A percentile compares a stretch with the other conserved stretches of the same genome.
These are phyloP conservation scores for Leptinotarsa undecemlineata DNA, from an alignment of 1,140 invertebrate species.

Conservation along the genomic window DNA sequence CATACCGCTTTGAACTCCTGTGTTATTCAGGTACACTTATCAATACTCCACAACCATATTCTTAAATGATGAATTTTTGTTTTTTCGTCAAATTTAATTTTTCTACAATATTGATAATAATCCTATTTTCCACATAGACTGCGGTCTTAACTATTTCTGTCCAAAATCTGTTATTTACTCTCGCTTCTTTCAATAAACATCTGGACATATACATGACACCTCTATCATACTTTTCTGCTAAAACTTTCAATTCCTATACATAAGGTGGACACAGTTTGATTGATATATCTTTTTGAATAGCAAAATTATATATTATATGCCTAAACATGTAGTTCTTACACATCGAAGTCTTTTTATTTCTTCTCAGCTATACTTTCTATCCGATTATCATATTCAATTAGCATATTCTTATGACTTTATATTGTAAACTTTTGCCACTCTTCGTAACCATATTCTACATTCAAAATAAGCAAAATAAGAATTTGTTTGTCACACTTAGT, in stretches of 20 bases:
- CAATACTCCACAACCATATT: conserved; percentile 22
- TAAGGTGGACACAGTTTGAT: conserved; percentile 50
- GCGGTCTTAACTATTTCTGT: conserved; percentile 45
- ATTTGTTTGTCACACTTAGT: conserved; percentile 44
- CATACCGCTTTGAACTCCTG: no score
- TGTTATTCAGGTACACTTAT: conserved; percentile 4
- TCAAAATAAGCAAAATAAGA: conserved; percentile 37
- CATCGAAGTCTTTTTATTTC: conserved; percentile 51
- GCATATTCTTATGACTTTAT: conserved; percentile 50
- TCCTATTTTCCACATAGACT: conserved; percentile 47
- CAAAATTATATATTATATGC: conserved; percentile 23
- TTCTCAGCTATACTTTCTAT: conserved; percentile 44
- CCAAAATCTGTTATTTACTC: conserved; percentile 48
- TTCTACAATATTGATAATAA: conserved; percentile 18
- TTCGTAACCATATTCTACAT: conserved; percentile 38
- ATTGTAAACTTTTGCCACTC: conserved; percentile 48
- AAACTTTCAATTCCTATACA: conserved; percentile 48
- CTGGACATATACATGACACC: conserved; percentile 38
- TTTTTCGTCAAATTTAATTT: conserved; percentile 7
- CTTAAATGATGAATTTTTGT: conserved; percentile 10
- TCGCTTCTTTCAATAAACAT: conserved; percentile 44
- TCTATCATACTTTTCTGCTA: conserved; percentile 52
- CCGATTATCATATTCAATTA: conserved; percentile 7
- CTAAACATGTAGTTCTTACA: conserved; percentile 51
- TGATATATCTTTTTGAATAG: neutral